Evolutionary conservation across 2,113 vertebrate species (phyloP), one percentile per base, ranked within the genome.

Genomic region (Lepus europaeus): DNA sequence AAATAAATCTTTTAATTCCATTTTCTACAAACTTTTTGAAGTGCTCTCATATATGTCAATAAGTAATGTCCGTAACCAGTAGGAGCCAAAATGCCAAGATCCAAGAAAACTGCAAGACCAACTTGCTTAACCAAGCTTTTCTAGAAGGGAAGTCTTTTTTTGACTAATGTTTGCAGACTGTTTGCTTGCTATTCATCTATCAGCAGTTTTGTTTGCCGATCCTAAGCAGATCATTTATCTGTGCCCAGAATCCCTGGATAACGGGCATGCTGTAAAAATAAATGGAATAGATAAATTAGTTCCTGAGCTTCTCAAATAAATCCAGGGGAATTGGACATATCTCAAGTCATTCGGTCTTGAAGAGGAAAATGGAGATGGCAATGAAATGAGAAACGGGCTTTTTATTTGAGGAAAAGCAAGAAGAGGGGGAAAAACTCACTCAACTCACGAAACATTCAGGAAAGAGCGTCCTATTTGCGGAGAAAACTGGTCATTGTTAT

Each of bases 251-350:
- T 90, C 91, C 82, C 93, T 59, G 73, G 63, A 69, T 96, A 97
- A 92, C 80, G 80, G 77, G 61, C 69, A 33, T 82, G 94, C 66
- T 87, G 36, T 93, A 91, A 94, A 95, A 96, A 97, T 82, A 96
- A 96, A 96, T 87, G 89, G 80, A 94, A 96, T 93, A 97, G 93
- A 96, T 93, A 96, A 96, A 96, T 96, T 93, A 92, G 93, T 82
- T 87, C 73, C 73, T 33, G 81, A 87, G 81, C 66, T 59, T 91
- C 81, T 91, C 77, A 81, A 93, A 95, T 96, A 97, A 97, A 97
- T 95, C 78, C 89, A 90, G 87, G 49, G 49, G 81, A 97, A 96
- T 95, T 95, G 94, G 92, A 94, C 4, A 1, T 78, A 85, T 81
- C 87, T 82, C 70, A 97, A 87, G 25, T 70, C 90, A 39, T 45